Evolutionary conservation across 1,140 invertebrate genomes (phyloP), one percentile per base, ranked within the genome.

Genomic region (Heliconius nattereri): DNA sequence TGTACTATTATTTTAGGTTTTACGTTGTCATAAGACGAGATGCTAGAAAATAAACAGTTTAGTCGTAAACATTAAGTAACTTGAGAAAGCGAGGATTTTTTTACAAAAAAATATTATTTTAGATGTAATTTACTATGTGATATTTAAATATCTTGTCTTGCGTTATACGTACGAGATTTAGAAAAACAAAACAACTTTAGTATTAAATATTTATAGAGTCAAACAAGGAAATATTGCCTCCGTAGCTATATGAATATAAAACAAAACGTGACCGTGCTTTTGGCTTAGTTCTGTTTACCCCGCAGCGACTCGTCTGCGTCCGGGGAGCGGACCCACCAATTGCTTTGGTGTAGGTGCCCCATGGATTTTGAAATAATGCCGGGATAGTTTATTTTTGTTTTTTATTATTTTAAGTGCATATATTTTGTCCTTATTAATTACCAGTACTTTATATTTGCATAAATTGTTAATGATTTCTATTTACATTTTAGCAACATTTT

Each of bases 241-340:
- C 11, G 26, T 72, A 73, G 73, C 29, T 40, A 76, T 60, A 73
- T 76, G 75, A 76, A 80, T 77, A 60, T 60, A 37, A 72, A 81
- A 81, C 79, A 81, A 81, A 81, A 76, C 79, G 75, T 19, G 23
- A 74, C 77, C 71, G 71, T 29, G 60, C 60, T 66, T 76, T 75
- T 75, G 72, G 73, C 76, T 83, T 77, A 66, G 81, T 83, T 75
- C 77, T 72, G 79, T 75, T 75, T 73, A 82, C 81, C 75, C 81
- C 60, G 81, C 81, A 80, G 76, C 78, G 78, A 80, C 81, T 80
- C 75, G 79, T 81, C 79, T 80, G 86, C 78, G 83, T 83, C 83
- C 85, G 82, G 81, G 83, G 81, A 82, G 81, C 82, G 76, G 86
- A 81, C 86, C 84, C 81, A 84, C 84, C 84, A 87, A 87, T 87